A percentile compares a stretch with the other conserved stretches of the same genome.
These are phyloP conservation scores for Palaemon carinicauda DNA, from an alignment of 1,140 invertebrate species.

Conservation along the genomic window DNA sequence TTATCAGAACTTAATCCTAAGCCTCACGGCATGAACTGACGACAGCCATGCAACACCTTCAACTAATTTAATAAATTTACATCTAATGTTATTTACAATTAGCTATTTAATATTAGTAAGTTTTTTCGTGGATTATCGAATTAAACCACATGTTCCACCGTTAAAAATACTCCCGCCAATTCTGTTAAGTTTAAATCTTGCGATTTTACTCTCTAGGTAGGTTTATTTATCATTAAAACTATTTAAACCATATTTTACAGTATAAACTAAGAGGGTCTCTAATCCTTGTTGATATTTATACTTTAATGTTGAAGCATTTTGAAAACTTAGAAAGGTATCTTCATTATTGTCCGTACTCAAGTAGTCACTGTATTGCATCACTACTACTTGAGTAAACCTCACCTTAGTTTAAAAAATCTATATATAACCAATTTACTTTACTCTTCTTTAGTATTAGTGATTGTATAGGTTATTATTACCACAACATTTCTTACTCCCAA, in stretches of 20 bases:
- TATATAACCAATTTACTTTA: too few species aligned
- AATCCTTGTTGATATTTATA: constrained; percentile 67
- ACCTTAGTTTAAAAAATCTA: too few species aligned
- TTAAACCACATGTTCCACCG: constrained; percentile 69
- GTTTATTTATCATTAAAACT: constrained; percentile 62
- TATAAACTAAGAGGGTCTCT: constrained; percentile 68
- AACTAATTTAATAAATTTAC: constrained; percentile 59
- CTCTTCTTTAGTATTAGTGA: too few species aligned
- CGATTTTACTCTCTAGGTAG: constrained; percentile 68
- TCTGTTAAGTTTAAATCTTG: constrained; percentile 66
- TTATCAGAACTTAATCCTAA: constrained; percentile 69
- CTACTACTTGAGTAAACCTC: too few species aligned
- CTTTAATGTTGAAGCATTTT: constrained; percentile 66
- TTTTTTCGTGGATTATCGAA: constrained; percentile 68
- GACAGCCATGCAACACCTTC: constrained; percentile 70
- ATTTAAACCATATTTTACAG: constrained; percentile 66
- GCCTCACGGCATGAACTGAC: constrained; percentile 69
- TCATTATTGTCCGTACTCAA: too few species aligned
- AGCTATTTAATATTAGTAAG: constrained; percentile 67
- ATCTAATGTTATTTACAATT: too few species aligned
- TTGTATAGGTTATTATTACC: too few species aligned
- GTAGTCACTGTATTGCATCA: too few species aligned
- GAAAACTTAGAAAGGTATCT: too few species aligned
- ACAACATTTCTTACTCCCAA: constrained; percentile 67
- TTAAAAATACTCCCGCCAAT: constrained; percentile 68